Base-by-base conservation (phyloP, 2,888 invertebrate genomes). In the Phortica okadai region DNA sequence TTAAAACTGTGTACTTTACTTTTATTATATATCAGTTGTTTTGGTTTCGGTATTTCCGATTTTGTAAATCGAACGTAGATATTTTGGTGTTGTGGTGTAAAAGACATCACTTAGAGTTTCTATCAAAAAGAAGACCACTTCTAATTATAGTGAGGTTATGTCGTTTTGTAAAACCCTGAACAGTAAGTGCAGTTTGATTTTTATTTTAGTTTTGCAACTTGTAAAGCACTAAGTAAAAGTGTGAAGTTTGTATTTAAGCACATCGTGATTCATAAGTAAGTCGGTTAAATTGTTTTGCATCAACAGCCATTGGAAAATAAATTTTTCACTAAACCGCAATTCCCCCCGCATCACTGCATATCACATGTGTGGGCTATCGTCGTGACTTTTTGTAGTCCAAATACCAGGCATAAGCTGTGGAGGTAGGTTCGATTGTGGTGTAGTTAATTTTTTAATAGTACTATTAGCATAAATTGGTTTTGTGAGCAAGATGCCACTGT, bases 401-500 rank as follows among this genome's bases (percentile, higher is more conserved):
- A 91, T 89, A 81, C 91, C 91, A 77, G 91, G 87, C 89, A 88
- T 87, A 70, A 91, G 80, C 85, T 90, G 90, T 77, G 91, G 90
- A 87, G 91, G 91, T 89, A 91, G 89, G 90, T 91, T 91, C 16
- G 90, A 88, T 86, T 88, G 87, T 56, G 89, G 87, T 76, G 83
- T 81, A 79, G 85, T 83, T 77, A 89, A 78, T 85, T 89, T 90
- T 50, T 69, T 74, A 70, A 85, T 80, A 66, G 84, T 81, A 82
- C 83, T 89, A 78, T 81, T 85, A 66, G 89, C 83, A 76, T 84
- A 83, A 75, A 89, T 89, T 45, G 82, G 75, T 76, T 83, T 79
- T 6, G 45, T 76, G 21, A 41, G 69, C 25, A 74, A 58, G 59
- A 79, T 91, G 97, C 98, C 42, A 98, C 98, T 91, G 96, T 6